phyloP scores from a whole-genome alignment of 2,797 vertebrate species.

The Coccyzus lansbergi region DNA sequence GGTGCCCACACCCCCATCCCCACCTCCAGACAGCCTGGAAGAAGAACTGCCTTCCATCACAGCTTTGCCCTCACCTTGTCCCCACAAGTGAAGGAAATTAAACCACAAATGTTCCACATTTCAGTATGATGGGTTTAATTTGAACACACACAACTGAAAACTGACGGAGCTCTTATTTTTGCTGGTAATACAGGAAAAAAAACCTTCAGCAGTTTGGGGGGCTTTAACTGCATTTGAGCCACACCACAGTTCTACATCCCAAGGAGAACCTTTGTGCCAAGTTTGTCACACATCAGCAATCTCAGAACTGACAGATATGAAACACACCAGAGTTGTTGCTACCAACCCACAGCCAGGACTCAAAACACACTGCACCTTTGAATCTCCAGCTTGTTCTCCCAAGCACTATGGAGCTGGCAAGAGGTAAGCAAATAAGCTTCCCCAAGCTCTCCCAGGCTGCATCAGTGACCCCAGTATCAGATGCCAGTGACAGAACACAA shows the following conservation, averaged over 20 bases:
- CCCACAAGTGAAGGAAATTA: conserved; percentile 38
- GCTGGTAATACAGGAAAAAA: conserved; percentile 22
- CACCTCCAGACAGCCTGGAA: no score
- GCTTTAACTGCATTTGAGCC: neutral
- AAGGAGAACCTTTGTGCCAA: conserved; percentile 38
- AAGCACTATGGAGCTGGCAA: neutral
- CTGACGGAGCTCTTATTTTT: neutral
- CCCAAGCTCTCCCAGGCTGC: neutral
- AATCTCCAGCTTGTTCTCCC: neutral
- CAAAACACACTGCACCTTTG: rapidly evolving
- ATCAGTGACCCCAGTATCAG: rapidly evolving
- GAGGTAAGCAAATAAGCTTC: neutral
- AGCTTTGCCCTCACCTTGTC: no score
- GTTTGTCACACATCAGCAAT: conserved; percentile 29
- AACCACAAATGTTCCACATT: no score
- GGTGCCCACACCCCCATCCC: no score
- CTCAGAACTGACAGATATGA: neutral
- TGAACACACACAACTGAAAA: neutral
- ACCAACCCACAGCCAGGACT: neutral
- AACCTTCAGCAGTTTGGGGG: neutral
- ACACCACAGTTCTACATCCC: neutral
- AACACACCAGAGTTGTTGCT: neutral
- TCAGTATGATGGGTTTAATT: conserved; percentile 64
- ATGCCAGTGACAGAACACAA: rapidly evolving
- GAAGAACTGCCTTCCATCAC: neutral